phyloP scores from a whole-genome alignment of 2,888 invertebrate genomes.

The Esperia sulphurella region DNA sequence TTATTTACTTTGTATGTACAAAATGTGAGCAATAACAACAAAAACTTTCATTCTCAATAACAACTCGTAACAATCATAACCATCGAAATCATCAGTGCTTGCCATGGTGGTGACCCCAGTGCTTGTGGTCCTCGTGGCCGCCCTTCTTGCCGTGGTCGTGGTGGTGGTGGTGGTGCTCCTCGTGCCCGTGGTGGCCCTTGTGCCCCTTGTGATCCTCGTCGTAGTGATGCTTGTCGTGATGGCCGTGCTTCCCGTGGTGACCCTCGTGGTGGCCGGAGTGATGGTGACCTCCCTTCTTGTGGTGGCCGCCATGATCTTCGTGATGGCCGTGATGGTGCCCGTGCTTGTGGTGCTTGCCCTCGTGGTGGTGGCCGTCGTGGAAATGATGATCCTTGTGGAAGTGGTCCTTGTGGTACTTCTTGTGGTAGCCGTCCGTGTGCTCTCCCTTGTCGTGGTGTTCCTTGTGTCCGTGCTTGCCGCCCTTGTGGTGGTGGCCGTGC shows the following conservation, averaged over 20 bases:
- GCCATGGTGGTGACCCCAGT: constrained; percentile 83
- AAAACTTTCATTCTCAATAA: constrained; percentile 53
- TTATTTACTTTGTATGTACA: constrained; percentile 50
- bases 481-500: constrained; percentile 87
- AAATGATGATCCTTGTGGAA: constrained; percentile 93
- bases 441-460: constrained; percentile 92
- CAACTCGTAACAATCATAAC: constrained; percentile 24
- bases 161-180: constrained; percentile 85
- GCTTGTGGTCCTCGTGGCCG: constrained; percentile 85
- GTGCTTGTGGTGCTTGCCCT: constrained; percentile 89
- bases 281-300: constrained; percentile 89
- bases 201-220: constrained; percentile 89
- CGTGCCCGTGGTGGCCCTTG: constrained; percentile 88
- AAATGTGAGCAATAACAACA: constrained; percentile 53
- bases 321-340: constrained; percentile 87
- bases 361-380: constrained; percentile 91
- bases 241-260: constrained; percentile 88
- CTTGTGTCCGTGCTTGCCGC: constrained; percentile 88
- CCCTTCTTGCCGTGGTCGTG: constrained; percentile 89
- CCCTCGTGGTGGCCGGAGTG: constrained; percentile 88
- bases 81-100: constrained; percentile 54
- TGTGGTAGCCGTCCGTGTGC: constrained; percentile 89
- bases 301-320: constrained; percentile 85
- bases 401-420: constrained; percentile 92
- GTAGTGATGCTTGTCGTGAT: constrained; percentile 89